Conservation (phyloP, 2,888 invertebrate species). For the Sussaba pulchella region DNA sequence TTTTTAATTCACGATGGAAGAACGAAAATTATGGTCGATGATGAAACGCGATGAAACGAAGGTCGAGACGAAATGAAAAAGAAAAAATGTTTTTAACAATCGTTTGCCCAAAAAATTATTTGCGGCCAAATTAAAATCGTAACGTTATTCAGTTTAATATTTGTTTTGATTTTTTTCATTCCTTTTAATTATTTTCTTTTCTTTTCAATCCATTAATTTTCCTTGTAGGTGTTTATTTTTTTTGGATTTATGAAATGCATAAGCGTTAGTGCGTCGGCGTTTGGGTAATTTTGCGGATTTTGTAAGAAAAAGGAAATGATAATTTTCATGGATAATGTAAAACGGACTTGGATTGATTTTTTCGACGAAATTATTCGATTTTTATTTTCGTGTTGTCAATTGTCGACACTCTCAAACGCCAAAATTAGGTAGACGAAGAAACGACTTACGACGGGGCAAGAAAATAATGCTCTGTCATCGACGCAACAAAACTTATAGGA, state of each 20-base stretch:
- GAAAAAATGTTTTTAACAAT: not conserved
- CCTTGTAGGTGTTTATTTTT: too few species aligned
- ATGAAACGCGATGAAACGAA: too few species aligned
- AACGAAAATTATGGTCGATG: conserved; percentile 4
- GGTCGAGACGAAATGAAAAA: not conserved
- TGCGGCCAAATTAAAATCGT: conserved; percentile 8
- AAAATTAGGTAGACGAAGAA: conserved; percentile 65
- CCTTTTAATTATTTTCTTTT: conserved; percentile 58
- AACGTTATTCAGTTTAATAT: conserved; percentile 26
- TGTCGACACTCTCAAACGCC: conserved; percentile 22
- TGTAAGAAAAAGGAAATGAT: conserved; percentile 7
- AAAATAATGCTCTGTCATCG: conserved; percentile 56
- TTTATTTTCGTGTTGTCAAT: conserved; percentile 7
- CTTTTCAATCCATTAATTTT: too few species aligned
- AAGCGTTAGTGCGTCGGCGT: conserved; percentile 18
- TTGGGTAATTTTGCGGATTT: conserved; percentile 24
- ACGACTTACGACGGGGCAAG: conserved; percentile 56
- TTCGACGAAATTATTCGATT: conserved; percentile 20
- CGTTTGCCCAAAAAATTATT: conserved; percentile 15
- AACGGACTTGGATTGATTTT: conserved; percentile 1
- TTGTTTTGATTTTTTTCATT: conserved; percentile 45
- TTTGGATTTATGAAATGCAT: too few species aligned
- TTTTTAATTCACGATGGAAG: not conserved
- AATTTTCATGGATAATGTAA: not conserved
- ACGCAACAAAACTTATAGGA: conserved; percentile 42